Evolutionary conservation across 1,140 invertebrate species (phyloP).

Genomic region (Penaeus japonicus): DNA sequence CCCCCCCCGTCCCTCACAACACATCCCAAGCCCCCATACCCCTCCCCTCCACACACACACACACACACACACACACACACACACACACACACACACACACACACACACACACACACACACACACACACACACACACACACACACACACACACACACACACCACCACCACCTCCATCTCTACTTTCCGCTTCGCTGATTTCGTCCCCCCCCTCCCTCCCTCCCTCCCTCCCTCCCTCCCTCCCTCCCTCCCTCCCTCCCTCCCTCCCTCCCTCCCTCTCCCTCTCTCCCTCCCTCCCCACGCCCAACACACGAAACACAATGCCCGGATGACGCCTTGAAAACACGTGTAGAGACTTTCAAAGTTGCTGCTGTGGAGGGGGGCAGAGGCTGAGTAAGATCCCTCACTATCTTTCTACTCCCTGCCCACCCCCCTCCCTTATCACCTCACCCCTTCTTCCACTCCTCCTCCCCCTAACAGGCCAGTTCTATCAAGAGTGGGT

Average conservation of each 20-base stretch:
- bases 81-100: background rate
- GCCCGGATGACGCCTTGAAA: no score
- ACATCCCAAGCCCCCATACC: background rate
- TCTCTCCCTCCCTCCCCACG: background rate
- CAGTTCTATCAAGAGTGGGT: no score
- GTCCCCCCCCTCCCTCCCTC: background rate
- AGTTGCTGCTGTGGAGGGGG: background rate
- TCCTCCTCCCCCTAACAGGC: no score
- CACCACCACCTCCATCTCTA: background rate
- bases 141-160: background rate
- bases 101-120: background rate
- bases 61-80: background rate
- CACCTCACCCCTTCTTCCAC: no score
- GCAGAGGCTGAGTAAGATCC: no score
- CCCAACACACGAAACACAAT: no score
- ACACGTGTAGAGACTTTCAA: background rate
- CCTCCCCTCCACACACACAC: background rate
- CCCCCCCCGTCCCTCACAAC: background rate
- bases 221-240: background rate
- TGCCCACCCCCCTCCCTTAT: no score
- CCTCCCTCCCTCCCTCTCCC: background rate
- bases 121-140: background rate
- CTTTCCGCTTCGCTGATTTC: background rate
- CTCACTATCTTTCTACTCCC: no score
- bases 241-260: background rate